These are phyloP conservation scores for Myathropa florea DNA, from an alignment of 2,888 invertebrate species.

Conservation along the genomic window DNA sequence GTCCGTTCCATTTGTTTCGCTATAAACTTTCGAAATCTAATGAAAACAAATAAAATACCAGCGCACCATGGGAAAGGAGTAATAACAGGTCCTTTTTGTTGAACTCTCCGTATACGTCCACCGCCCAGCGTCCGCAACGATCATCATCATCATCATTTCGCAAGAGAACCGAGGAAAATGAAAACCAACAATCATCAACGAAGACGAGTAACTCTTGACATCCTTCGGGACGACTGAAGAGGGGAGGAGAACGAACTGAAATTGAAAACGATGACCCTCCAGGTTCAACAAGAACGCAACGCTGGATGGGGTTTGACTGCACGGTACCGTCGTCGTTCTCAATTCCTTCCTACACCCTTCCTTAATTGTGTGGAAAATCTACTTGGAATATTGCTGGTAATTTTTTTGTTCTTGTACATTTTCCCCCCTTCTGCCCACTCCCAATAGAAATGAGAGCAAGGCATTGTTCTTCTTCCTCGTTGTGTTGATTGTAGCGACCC, in stretches of 20 bases:
- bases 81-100: constrained; percentile 24
- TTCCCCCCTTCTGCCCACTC: neutral
- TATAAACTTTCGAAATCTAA: constrained; percentile 52
- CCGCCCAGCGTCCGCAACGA: constrained; percentile 24
- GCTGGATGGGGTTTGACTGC: neutral
- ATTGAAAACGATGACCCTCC: constrained; percentile 50
- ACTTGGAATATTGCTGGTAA: constrained; percentile 35
- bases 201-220: constrained; percentile 23
- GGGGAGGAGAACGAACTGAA: constrained; percentile 12
- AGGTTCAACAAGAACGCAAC: neutral
- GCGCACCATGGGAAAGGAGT: neutral
- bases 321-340: neutral
- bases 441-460: neutral
- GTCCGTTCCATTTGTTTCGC: constrained; percentile 51
- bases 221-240: neutral
- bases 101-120: neutral
- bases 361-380: constrained; percentile 53
- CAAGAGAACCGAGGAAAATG: constrained; percentile 28
- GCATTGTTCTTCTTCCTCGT: neutral
- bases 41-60: constrained; percentile 61
- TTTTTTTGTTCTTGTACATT: neutral
- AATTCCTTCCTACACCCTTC: constrained; percentile 19
- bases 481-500: neutral
- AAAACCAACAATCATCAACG: constrained; percentile 47
- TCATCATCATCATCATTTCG: constrained; percentile 44